A percentile compares a stretch with the other conserved stretches of the same genome.
phyloP scores from a whole-genome alignment of 2,888 invertebrate genomes.

The Macrophya annulata region DNA sequence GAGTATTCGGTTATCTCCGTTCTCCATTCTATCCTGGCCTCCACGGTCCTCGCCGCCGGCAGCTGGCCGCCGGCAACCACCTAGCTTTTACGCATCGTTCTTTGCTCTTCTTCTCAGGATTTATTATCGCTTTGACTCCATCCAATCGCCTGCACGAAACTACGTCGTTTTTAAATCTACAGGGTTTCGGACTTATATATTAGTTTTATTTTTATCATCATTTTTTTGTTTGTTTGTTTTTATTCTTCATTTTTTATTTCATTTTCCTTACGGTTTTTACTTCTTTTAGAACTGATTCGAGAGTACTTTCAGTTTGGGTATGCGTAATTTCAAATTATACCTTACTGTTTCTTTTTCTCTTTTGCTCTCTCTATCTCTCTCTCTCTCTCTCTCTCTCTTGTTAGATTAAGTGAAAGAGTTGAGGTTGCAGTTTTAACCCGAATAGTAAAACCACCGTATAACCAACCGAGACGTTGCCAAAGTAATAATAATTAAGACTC shows the following conservation, averaged over 20 bases:
- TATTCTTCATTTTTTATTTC: background rate
- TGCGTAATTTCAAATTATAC: background rate
- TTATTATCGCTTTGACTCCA: constrained; percentile 46
- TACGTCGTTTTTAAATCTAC: constrained; percentile 25
- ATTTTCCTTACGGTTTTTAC: background rate
- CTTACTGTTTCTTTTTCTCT: too few species aligned
- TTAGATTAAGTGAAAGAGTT: constrained; percentile 13
- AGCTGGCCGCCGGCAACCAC: constrained; percentile 49
- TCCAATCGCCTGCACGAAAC: constrained; percentile 47
- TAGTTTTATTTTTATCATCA: background rate
- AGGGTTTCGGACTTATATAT: background rate
- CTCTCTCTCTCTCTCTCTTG: background rate
- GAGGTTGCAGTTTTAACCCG: background rate
- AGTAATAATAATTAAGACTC: constrained; percentile 5
- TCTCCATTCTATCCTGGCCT: constrained; percentile 55
- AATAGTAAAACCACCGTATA: background rate
- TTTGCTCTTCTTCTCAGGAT: constrained; percentile 49
- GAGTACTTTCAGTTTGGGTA: background rate
- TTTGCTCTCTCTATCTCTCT: background rate
- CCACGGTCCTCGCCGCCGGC: constrained; percentile 56
- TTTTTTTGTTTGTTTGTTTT: too few species aligned
- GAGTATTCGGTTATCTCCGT: constrained; percentile 77
- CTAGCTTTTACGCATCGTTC: constrained; percentile 48
- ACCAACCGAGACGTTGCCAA: constrained; percentile 34
- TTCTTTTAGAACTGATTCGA: background rate